Percentiles rank a stretch among this genome's conserved stretches.
Conservation (phyloP, 2,113 vertebrate genomes). For the Prochilodus magdalenae region DNA sequence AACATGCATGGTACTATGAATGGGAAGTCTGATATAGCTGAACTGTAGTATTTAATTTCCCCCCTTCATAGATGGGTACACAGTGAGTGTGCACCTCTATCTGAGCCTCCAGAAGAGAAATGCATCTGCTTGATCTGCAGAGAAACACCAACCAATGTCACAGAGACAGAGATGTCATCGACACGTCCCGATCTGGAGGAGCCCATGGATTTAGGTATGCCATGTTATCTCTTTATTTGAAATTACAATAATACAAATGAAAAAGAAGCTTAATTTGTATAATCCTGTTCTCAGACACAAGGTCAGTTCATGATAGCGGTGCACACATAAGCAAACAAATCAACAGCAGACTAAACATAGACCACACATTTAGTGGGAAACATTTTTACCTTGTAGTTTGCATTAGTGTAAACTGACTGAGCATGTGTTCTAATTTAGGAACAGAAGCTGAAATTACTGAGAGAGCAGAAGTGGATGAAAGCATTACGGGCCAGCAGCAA, state of each 20-base stretch:
- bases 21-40: not conserved
- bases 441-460: slow-evolving; percentile 55
- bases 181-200: slow-evolving; percentile 59
- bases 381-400: not conserved
- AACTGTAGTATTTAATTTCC: too few species aligned
- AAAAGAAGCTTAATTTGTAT: too few species aligned
- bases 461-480: slow-evolving; percentile 55
- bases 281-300: too few species aligned
- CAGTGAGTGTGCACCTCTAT: slow-evolving; percentile 67
- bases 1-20: not conserved
- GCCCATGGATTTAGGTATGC: slow-evolving; percentile 72
- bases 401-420: not conserved
- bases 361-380: not conserved
- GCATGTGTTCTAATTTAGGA: slow-evolving; percentile 55
- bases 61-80: slow-evolving; percentile 72
- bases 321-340: too few species aligned
- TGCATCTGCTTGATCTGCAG: slow-evolving; percentile 74
- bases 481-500: slow-evolving; percentile 41
- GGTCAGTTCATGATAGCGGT: too few species aligned
- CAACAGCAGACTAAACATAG: too few species aligned
- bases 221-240: slow-evolving; percentile 1
- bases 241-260: not conserved
- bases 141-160: slow-evolving; percentile 50
- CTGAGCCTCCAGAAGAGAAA: slow-evolving; percentile 65
- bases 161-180: slow-evolving; percentile 47